These are phyloP conservation scores for Dryas iulia DNA, from an alignment of 1,140 invertebrate genomes.

Conservation along the genomic window DNA sequence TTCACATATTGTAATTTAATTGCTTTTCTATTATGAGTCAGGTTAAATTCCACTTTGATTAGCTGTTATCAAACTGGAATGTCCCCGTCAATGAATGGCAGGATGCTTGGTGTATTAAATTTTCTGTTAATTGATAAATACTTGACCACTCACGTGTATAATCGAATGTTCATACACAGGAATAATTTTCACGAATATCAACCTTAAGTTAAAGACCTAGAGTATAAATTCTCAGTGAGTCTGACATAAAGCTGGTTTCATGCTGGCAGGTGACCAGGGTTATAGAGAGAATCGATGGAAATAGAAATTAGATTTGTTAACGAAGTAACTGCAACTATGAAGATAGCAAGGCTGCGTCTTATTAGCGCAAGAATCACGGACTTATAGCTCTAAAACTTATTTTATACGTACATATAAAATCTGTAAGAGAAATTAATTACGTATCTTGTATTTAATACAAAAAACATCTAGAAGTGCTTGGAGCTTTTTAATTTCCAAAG, in stretches of 20 bases:
- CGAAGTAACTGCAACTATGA: neutral
- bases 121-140: constrained; percentile 75
- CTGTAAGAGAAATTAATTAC: too few species aligned
- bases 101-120: constrained; percentile 72
- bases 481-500: too few species aligned
- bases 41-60: constrained; percentile 22
- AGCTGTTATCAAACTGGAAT: constrained; percentile 56
- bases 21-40: neutral
- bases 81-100: constrained; percentile 38
- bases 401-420: too few species aligned
- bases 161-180: constrained; percentile 72
- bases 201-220: neutral
- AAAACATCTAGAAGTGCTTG: too few species aligned
- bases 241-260: neutral
- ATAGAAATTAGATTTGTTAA: constrained; percentile 6
- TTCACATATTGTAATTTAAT: neutral
- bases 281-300: neutral
- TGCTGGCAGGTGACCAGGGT: constrained; percentile 1
- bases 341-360: neutral
- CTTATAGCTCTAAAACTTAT: too few species aligned
- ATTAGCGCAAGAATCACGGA: too few species aligned
- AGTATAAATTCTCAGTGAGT: neutral
- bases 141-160: constrained; percentile 70
- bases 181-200: neutral
- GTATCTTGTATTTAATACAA: too few species aligned